These are phyloP conservation scores for Eubasilissa splendida DNA, from an alignment of 2,888 invertebrate species.

Conservation along the genomic window DNA sequence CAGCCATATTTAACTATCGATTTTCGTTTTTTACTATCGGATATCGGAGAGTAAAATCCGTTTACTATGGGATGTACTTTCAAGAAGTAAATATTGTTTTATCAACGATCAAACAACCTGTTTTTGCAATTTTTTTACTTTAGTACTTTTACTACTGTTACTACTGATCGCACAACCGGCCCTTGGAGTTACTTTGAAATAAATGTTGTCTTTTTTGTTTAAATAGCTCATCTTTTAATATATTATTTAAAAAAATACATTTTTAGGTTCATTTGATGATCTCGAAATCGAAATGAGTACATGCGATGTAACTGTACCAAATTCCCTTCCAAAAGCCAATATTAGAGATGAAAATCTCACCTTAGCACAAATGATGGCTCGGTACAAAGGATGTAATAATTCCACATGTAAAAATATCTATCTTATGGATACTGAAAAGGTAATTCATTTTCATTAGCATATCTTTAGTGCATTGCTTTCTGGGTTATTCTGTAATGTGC, in stretches of 20 bases:
- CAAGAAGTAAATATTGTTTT: neutral
- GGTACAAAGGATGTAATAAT: slow-evolving; percentile 77
- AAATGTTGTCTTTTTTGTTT: neutral
- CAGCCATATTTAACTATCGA: too few relatives aligned
- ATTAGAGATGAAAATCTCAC: slow-evolving; percentile 82
- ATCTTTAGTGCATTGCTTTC: too few relatives aligned
- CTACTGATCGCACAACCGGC: too few relatives aligned
- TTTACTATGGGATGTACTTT: neutral
- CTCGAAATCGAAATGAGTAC: slow-evolving; percentile 78
- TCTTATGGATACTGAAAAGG: slow-evolving; percentile 82
- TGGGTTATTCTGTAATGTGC: too few relatives aligned
- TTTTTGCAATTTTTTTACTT: neutral
- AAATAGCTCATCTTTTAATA: neutral
- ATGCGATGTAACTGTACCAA: slow-evolving; percentile 73
- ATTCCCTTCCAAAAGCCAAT: slow-evolving; percentile 73
- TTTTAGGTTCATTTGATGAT: slow-evolving; percentile 62
- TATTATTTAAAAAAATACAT: neutral
- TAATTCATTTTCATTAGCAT: slow-evolving; percentile 57
- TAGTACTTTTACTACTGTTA: neutral
- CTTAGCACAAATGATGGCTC: slow-evolving; percentile 76
- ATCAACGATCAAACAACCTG: too few relatives aligned
- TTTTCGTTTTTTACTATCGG: too few relatives aligned
- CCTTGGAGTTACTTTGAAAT: too few relatives aligned
- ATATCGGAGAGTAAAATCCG: too few relatives aligned
- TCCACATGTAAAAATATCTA: slow-evolving; percentile 82